Evolutionary conservation across 2,888 invertebrate species (phyloP).

Genomic region (Neoscelio sp.): DNA sequence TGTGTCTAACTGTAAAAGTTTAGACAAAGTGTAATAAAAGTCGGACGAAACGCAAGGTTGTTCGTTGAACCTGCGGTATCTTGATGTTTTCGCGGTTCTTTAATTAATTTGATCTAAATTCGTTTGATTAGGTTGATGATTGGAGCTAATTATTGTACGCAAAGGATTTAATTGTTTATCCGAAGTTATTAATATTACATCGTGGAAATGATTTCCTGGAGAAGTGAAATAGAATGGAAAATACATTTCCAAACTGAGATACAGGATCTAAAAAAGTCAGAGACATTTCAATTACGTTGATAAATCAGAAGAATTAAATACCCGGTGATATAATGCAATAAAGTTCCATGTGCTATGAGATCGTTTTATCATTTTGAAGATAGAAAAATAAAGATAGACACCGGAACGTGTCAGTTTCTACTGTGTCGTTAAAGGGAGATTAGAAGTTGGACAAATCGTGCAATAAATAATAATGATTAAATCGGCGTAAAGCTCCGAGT

Average conservation of each 20-base stretch:
- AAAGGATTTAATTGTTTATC: too few relatives aligned
- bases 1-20: slow-evolving; percentile 48
- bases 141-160: not conserved
- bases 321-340: slow-evolving; percentile 1
- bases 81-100: not conserved
- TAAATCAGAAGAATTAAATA: slow-evolving; percentile 19
- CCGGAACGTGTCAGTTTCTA: slow-evolving; percentile 10
- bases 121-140: not conserved
- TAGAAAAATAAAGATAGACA: slow-evolving; percentile 19
- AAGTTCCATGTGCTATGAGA: slow-evolving; percentile 14
- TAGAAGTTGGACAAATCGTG: slow-evolving; percentile 15
- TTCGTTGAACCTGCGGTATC: slow-evolving; percentile 36
- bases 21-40: slow-evolving; percentile 42
- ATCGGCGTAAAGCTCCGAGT: not conserved
- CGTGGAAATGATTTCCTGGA: too few relatives aligned
- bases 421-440: slow-evolving; percentile 18
- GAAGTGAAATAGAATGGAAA: too few relatives aligned
- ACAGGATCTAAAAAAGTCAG: not conserved
- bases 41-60: slow-evolving; percentile 31
- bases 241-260: too few relatives aligned
- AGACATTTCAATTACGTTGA: not conserved
- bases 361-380: slow-evolving; percentile 30
- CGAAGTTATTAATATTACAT: too few relatives aligned
- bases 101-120: not conserved
- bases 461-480: slow-evolving; percentile 15